A percentile compares a stretch with the other conserved stretches of the same genome.
These are phyloP conservation scores for Chrosomus eos DNA, from an alignment of 2,797 vertebrate genomes.

Conservation along the genomic window DNA sequence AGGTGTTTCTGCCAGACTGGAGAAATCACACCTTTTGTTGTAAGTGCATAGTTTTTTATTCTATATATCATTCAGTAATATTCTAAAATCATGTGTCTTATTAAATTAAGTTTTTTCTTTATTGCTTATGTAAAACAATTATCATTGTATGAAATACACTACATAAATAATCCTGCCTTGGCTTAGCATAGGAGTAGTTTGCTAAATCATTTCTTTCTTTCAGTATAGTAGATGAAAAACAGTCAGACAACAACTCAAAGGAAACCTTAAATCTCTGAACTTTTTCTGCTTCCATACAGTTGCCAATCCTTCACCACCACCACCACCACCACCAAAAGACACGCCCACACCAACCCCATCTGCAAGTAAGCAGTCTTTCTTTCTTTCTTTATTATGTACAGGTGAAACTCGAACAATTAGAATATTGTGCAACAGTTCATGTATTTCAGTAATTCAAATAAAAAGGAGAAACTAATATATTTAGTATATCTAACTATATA, in stretches of 20 bases:
- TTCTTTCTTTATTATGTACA: not conserved
- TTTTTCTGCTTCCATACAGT: constrained; percentile 59
- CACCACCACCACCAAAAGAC: constrained; percentile 54
- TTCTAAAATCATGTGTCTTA: not conserved
- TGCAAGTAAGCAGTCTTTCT: constrained; percentile 64
- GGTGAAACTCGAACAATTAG: no score
- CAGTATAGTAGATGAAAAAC: not conserved
- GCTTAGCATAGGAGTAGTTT: not conserved
- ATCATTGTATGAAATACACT: not conserved
- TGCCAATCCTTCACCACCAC: constrained; percentile 47
- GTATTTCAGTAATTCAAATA: no score
- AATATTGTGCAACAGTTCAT: no score
- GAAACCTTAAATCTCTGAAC: not conserved
- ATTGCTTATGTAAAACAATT: not conserved
- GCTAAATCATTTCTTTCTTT: not conserved
- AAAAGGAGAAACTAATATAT: no score
- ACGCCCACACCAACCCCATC: constrained; percentile 41
- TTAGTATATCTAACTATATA: no score
- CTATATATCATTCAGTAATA: not conserved
- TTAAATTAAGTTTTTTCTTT: not conserved
- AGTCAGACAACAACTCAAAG: not conserved
- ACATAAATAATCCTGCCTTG: not conserved
- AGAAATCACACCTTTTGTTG: constrained; percentile 76
- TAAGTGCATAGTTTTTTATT: constrained; percentile 62
- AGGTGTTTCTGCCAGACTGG: constrained; percentile 78